These are phyloP conservation scores for Eptesicus fuscus DNA, from an alignment of 2,113 vertebrate species.

Conservation along the genomic window DNA sequence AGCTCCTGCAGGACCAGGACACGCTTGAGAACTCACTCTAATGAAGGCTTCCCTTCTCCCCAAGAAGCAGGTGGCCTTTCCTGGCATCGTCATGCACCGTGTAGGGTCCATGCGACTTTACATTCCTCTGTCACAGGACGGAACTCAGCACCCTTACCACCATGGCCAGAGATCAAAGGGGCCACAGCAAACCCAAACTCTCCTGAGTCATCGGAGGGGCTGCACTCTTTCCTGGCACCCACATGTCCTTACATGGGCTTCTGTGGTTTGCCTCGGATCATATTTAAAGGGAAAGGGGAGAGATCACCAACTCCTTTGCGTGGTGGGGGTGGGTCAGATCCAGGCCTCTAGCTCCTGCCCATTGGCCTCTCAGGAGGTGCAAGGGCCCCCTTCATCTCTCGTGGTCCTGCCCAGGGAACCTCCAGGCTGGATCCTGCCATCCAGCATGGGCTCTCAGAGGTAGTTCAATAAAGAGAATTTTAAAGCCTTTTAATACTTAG, in stretches of 20 bases:
- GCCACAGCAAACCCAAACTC: background rate
- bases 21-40: background rate
- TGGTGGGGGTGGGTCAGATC: background rate
- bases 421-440: background rate
- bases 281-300: background rate
- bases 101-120: background rate
- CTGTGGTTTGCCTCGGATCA: background rate
- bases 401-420: background rate
- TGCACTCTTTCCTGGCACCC: background rate
- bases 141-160: background rate
- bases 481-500: slow-evolving; percentile 66
- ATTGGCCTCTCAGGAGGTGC: background rate
- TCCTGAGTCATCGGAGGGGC: background rate
- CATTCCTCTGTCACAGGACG: background rate
- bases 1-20: background rate
- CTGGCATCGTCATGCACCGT: fast-evolving
- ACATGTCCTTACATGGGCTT: background rate
- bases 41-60: background rate
- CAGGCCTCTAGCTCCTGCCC: background rate
- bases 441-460: slow-evolving; percentile 20
- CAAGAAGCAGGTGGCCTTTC: background rate
- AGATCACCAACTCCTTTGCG: background rate
- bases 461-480: slow-evolving; percentile 60
- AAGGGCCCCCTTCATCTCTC: background rate
- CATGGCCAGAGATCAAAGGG: background rate